Evolutionary conservation across 2,797 vertebrate species (phyloP).

Genomic region (Poecilia wingei): DNA sequence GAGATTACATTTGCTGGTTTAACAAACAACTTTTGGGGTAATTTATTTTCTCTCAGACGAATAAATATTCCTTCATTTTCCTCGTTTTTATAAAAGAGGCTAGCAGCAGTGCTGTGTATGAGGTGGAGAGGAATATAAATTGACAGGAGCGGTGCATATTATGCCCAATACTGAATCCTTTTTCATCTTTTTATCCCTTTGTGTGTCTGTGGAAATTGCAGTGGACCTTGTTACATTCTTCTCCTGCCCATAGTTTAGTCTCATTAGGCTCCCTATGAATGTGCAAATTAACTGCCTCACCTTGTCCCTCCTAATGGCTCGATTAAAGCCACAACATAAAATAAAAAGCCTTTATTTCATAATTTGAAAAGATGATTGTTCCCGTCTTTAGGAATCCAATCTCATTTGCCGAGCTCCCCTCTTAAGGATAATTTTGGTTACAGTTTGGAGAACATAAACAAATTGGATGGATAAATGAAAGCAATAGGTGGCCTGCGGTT

Average conservation of each 20-base stretch:
- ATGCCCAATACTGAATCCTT: constrained; percentile 2
- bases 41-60: neutral
- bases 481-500: constrained; percentile 42
- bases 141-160: neutral
- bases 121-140: constrained; percentile 4
- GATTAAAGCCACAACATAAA: constrained; percentile 28
- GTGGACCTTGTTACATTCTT: constrained; percentile 21
- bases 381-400: neutral
- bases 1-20: neutral
- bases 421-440: constrained; percentile 39
- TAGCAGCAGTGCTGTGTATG: neutral
- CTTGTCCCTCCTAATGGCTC: constrained; percentile 12
- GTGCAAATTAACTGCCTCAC: constrained; percentile 27
- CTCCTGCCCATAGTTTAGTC: constrained; percentile 18
- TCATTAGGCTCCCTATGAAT: constrained; percentile 26
- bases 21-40: neutral
- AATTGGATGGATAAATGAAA: constrained; percentile 55
- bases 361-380: constrained; percentile 13
- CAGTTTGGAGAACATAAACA: constrained; percentile 57
- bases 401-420: neutral
- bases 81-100: neutral
- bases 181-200: constrained; percentile 11
- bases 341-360: constrained; percentile 18
- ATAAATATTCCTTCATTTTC: neutral
- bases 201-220: constrained; percentile 8